These are phyloP conservation scores for Brienomyrus longianalis DNA, from an alignment of 2,113 vertebrate genomes.

Conservation along the genomic window DNA sequence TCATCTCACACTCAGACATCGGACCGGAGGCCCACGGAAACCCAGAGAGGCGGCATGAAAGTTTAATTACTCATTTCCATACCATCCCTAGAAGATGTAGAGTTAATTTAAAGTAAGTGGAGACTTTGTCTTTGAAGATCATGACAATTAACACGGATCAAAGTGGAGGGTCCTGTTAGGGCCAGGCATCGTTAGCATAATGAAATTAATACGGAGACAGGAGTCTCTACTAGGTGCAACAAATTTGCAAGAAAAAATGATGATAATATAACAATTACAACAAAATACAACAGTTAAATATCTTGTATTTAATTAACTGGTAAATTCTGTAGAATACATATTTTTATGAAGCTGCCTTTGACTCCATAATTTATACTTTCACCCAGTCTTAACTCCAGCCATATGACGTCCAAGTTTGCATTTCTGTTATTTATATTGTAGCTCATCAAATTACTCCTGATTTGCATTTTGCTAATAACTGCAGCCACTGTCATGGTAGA, in stretches of 20 bases:
- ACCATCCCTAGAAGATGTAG: constrained; percentile 98
- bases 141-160: constrained; percentile 98
- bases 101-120: constrained; percentile 99
- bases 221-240: constrained; percentile 99
- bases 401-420: not conserved
- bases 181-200: constrained; percentile 99
- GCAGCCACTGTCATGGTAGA: constrained; percentile 54
- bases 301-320: constrained; percentile 97
- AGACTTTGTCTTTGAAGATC: constrained; percentile 99
- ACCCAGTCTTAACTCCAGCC: constrained; percentile 34
- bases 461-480: constrained; percentile 56
- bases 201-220: constrained; percentile 99
- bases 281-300: constrained; percentile 76
- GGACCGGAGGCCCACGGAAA: not conserved
- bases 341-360: not conserved
- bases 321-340: constrained; percentile 69
- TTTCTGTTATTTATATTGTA: constrained; percentile 41
- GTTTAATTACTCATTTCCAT: constrained; percentile 99
- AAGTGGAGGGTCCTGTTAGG: constrained; percentile 92
- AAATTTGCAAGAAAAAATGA: constrained; percentile 75
- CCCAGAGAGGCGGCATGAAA: constrained; percentile 79
- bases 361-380: constrained; percentile 24
- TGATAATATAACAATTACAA: constrained; percentile 88
- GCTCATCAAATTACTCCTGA: constrained; percentile 49
- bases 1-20: constrained; percentile 23